Evolutionary conservation across 2,113 vertebrate species (phyloP), one percentile per base, ranked within the genome.

Genomic region (Nesogale talazaci): DNA sequence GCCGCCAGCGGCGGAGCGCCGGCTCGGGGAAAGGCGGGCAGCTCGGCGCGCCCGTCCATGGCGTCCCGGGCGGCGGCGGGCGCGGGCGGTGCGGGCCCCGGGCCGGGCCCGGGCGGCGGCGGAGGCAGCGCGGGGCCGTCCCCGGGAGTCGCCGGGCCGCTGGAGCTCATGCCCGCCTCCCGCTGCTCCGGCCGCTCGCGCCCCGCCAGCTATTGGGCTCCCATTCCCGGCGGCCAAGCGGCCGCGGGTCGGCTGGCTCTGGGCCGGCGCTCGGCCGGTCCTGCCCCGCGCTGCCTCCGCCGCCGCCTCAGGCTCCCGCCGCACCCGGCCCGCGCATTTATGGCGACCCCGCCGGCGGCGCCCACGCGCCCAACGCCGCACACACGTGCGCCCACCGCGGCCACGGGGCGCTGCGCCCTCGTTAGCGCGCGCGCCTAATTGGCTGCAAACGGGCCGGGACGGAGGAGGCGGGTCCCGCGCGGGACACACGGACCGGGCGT

Each of bases 371-470:
- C 85, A 89, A 72, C 94, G 89, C 96, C 91, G 85, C 91, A 40
- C 97, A 75, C 95, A 93, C 97, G 67, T 88, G 96, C 96, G 92
- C 94, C 82, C 92, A 11, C 95, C 57, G 84, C 95, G 17, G 96
- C 94, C 97, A 90, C 95, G 88, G 83, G 94, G 90, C 97, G 97
- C 98, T 98, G 98, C 97, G 98, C 98, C 97, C 98, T 98, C 98
- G 98, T 99, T 98, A 98, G 96, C 98, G 93, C 88, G 89, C 96
- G 96, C 42, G 97, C 98, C 98, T 98, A 99, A 99, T 99, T 99
- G 99, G 98, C 98, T 99, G 98, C 98, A 98, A 98, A 98, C 98
- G 97, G 98, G 98, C 98, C 98, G 95, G 59, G 97, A 97, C 95
- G 76, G 97, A 36, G 97, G 97, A 97, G 97, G 96, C 96, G 97